Evolutionary conservation across 2,888 invertebrate species (phyloP), one percentile per base, ranked within the genome.

Genomic region (Selenia dentaria): DNA sequence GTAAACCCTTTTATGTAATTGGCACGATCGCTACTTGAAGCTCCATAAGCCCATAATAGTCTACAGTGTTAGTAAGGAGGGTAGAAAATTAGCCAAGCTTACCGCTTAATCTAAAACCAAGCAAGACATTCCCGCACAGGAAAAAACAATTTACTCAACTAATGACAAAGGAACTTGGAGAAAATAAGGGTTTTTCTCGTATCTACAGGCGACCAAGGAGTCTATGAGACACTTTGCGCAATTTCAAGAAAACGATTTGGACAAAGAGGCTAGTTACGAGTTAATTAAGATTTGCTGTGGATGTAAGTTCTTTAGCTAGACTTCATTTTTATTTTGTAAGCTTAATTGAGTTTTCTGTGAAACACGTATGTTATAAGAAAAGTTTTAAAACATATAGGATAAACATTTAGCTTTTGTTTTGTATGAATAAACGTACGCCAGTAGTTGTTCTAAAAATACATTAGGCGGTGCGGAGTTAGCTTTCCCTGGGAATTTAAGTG

Each of bases 111-210:
- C 76, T 77, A 78, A 78, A 74, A 70, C 65, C 62, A 49, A 71
- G 64, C 64, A 69, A 76, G 71, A 70, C 70, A 61, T 67, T 72
- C 67, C 54, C 59, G 66, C 58, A 59, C 66, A 67, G 71, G 77
- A 76, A 80, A n/a, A 80, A 82, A 79, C 78, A 80, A 83, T 83
- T 84, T 79, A 68, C 72, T 68, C 67, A 51, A 64, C 68, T 79
- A 82, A 81, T 76, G 74, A 81, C 79, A 75, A 78, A 74, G 65
- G 70, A 76, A 74, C 73, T 68, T 57, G 43, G 56, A 57, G 67
- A 66, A 74, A 79, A 73, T 67, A 70, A 56, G 67, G n/a, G 64
- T 69, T 70, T 76, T 72, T 71, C 67, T 67, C 53, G 61, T 57
- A 55, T 45, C 62, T 48, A 51, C 59, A 57, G 33, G 57, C 59